phyloP scores from a whole-genome alignment of 2,113 vertebrate genomes.

The Mesitornis unicolor region DNA sequence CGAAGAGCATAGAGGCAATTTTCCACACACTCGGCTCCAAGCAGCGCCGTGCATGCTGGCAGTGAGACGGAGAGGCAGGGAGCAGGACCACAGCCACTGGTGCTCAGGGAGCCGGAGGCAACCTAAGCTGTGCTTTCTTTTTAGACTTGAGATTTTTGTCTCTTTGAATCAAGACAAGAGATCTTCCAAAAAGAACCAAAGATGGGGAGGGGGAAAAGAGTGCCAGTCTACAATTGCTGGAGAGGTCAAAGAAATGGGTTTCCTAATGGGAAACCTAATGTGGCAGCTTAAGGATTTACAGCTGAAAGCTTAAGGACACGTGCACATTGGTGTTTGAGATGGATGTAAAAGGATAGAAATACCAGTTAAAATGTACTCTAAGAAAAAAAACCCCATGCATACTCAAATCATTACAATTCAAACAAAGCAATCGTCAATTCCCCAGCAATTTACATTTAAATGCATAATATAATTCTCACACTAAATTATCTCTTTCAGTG shows the following conservation, averaged over 20 bases:
- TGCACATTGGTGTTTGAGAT: not conserved
- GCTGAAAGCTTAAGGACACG: not conserved
- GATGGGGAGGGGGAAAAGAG: not conserved
- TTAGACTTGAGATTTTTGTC: not conserved
- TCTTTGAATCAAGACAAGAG: not conserved
- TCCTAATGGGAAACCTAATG: not conserved
- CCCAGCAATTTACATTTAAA: slow-evolving; percentile 24
- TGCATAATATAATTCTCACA: not conserved
- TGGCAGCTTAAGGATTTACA: slow-evolving; percentile 21
- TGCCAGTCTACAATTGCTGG: not conserved
- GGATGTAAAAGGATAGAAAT: slow-evolving; percentile 1
- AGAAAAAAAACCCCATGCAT: not conserved
- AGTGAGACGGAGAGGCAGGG: not conserved
- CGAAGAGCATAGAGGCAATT: not conserved
- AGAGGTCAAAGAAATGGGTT: slow-evolving; percentile 8
- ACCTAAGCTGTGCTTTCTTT: not conserved
- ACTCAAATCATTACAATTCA: slow-evolving; percentile 11
- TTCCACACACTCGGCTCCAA: no score
- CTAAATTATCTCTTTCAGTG: slow-evolving; percentile 1
- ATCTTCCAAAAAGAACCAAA: not conserved
- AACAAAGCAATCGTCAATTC: slow-evolving; percentile 13
- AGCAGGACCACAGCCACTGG: not conserved
- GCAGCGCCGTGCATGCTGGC: no score
- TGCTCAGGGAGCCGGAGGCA: not conserved
- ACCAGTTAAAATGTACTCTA: not conserved